phyloP scores from a whole-genome alignment of 2,113 vertebrate genomes.

The Chamaea fasciata region DNA sequence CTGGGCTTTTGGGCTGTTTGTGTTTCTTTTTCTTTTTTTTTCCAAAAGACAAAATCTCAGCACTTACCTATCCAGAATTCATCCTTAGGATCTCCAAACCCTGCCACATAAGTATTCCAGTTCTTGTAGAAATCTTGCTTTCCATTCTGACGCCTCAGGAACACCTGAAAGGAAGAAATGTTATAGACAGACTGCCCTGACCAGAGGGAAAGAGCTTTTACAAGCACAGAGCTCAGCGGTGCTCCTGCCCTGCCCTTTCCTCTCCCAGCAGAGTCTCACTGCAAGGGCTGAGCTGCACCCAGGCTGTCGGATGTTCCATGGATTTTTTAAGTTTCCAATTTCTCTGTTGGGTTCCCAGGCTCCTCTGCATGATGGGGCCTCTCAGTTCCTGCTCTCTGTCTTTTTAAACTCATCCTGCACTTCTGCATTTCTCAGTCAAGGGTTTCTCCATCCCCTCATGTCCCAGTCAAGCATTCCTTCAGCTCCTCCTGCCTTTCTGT shows the following conservation, averaged over 20 bases:
- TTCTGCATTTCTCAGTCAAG: neutral
- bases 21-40: neutral
- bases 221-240: neutral
- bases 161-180: conserved; percentile 72
- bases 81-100: conserved; percentile 89
- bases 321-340: neutral
- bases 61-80: conserved; percentile 95
- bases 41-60: neutral
- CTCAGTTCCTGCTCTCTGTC: neutral
- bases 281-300: neutral
- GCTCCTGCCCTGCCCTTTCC: neutral
- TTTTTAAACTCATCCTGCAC: neutral
- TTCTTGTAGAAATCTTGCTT: conserved; percentile 90
- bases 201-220: neutral
- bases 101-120: conserved; percentile 90
- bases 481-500: neutral
- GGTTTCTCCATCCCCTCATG: neutral
- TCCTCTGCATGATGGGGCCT: neutral
- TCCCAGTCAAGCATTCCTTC: neutral
- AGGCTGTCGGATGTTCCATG: neutral
- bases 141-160: conserved; percentile 90
- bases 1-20: neutral
- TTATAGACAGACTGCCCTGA: neutral
- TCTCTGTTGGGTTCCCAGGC: neutral
- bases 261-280: neutral